Evolutionary conservation across 2,797 vertebrate genomes (phyloP).

Genomic region (Tarsius wallacei): DNA sequence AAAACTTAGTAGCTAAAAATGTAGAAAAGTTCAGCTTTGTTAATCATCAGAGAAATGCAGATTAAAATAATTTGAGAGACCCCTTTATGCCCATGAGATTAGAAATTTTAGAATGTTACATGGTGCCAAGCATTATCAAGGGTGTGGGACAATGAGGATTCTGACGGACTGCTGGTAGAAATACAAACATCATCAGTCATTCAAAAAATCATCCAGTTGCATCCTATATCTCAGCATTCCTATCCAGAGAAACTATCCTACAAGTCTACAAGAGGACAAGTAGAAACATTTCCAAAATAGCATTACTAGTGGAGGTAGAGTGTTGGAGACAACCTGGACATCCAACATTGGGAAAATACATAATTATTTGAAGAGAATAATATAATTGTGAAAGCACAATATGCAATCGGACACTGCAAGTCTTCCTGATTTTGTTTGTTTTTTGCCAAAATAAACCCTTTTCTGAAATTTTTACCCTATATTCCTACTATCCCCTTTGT

Average conservation of each 20-base stretch:
- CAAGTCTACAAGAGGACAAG: not conserved
- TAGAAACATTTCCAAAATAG: not conserved
- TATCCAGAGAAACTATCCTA: not conserved
- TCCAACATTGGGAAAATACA: not conserved
- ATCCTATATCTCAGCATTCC: not conserved
- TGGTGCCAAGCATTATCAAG: not conserved
- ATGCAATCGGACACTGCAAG: not conserved
- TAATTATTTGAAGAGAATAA: constrained; percentile 7
- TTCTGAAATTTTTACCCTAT: not conserved
- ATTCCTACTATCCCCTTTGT: not conserved
- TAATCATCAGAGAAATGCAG: not conserved
- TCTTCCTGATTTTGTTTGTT: not conserved
- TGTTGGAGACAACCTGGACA: not conserved
- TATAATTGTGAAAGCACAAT: not conserved
- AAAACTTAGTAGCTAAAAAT: not conserved
- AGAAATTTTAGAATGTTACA: not conserved
- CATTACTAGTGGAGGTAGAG: not conserved
- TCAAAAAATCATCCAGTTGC: not conserved
- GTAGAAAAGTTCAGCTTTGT: not conserved
- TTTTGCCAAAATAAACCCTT: not conserved
- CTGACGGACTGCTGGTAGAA: not conserved
- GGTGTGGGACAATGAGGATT: not conserved
- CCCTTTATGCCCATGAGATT: not conserved
- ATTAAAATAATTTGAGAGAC: constrained; percentile 22
- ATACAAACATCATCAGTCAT: not conserved